Percentiles rank a stretch among this genome's conserved stretches.
These are phyloP conservation scores for Tuta absoluta DNA, from an alignment of 2,888 invertebrate genomes.

Conservation along the genomic window DNA sequence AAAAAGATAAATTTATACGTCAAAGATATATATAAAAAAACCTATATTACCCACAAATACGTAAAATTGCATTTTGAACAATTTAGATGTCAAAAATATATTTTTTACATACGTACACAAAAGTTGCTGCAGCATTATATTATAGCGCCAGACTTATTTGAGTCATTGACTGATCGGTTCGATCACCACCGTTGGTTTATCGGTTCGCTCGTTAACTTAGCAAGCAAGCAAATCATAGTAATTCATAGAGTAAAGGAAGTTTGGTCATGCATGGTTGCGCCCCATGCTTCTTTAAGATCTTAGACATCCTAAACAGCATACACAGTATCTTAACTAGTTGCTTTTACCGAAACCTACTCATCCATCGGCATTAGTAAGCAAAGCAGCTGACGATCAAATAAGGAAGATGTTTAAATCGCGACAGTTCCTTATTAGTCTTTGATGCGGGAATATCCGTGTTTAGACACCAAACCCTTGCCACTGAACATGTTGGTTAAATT, in stretches of 20 bases:
- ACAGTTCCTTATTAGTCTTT: conserved; percentile 11
- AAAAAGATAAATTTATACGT: no score
- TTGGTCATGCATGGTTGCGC: no score
- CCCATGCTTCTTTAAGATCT: conserved; percentile 17
- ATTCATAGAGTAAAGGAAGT: background rate
- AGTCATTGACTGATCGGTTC: no score
- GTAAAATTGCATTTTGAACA: no score
- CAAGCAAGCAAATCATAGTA: background rate
- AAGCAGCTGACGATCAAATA: background rate
- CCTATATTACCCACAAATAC: no score
- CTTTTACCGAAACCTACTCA: conserved; percentile 20
- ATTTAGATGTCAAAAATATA: no score
- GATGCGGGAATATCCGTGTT: conserved; percentile 18
- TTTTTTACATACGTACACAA: no score
- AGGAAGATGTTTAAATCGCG: conserved; percentile 14
- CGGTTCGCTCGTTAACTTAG: no score
- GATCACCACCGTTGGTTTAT: no score
- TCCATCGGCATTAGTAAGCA: conserved; percentile 18
- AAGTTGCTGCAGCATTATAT: no score
- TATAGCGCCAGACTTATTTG: no score
- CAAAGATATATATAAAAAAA: no score
- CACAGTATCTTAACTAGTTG: conserved; percentile 7
- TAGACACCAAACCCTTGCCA: conserved; percentile 22
- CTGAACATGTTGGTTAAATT: conserved; percentile 25
- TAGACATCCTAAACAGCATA: conserved; percentile 14